Evolutionary conservation across 2,888 invertebrate species (phyloP).

Genomic region (Cheilosia urbana): DNA sequence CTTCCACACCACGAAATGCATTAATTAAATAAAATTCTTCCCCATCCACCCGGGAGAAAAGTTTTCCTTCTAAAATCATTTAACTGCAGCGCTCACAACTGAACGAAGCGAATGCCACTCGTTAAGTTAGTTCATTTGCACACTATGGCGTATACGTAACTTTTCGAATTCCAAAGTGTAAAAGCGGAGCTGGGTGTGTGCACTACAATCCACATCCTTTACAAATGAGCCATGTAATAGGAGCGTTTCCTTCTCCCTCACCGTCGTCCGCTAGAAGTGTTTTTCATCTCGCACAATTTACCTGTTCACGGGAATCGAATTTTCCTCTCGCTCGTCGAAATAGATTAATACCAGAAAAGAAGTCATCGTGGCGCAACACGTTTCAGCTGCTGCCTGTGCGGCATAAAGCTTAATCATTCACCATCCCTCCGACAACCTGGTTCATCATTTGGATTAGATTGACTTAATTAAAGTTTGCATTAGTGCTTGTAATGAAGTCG

Average conservation of each 20-base stretch:
- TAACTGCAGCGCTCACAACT: slow-evolving; percentile 24
- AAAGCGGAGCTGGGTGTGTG: slow-evolving; percentile 4
- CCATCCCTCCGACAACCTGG: slow-evolving; percentile 22
- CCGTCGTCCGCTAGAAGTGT: slow-evolving; percentile 29
- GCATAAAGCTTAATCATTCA: slow-evolving; percentile 51
- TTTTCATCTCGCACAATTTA: slow-evolving; percentile 48
- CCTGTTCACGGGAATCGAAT: slow-evolving; percentile 62
- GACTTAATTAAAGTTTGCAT: slow-evolving; percentile 75
- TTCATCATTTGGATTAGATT: slow-evolving; percentile 71
- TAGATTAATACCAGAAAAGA: slow-evolving; percentile 30
- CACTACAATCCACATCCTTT: slow-evolving; percentile 43
- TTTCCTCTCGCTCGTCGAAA: slow-evolving; percentile 1
- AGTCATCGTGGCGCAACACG: slow-evolving; percentile 47
- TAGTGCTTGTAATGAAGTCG: slow-evolving; percentile 71
- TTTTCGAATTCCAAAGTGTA: slow-evolving; percentile 40
- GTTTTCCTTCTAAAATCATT: slow-evolving; percentile 24
- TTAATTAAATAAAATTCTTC: slow-evolving; percentile 72
- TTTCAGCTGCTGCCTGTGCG: slow-evolving; percentile 25
- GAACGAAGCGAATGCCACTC: slow-evolving; percentile 51
- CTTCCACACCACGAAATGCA: slow-evolving; percentile 64
- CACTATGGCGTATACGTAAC: slow-evolving; percentile 66
- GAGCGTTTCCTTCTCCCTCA: slow-evolving; percentile 6
- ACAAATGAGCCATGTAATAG: slow-evolving; percentile 73
- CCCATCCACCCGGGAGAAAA: slow-evolving; percentile 3
- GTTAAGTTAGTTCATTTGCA: slow-evolving; percentile 72